Conservation (phyloP, 2,797 vertebrate genomes). For the Gobionotothen gibberifrons region DNA sequence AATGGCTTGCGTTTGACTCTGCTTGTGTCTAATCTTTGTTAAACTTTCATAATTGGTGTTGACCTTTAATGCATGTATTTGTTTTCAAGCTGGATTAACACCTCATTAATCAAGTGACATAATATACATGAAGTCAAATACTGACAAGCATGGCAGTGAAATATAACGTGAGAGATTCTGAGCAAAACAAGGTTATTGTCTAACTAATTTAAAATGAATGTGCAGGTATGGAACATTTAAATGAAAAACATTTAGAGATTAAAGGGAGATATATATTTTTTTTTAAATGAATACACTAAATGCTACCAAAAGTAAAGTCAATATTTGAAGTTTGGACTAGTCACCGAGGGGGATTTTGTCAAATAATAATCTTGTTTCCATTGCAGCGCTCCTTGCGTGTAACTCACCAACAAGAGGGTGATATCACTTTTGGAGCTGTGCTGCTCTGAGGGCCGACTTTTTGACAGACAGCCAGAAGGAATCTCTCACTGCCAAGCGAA, state of each 20-base stretch:
- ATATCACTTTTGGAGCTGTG: conserved; percentile 72
- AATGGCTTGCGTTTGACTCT: background rate
- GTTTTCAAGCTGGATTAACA: conserved; percentile 8
- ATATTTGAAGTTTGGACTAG: background rate
- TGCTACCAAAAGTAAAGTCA: background rate
- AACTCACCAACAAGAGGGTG: conserved; percentile 56
- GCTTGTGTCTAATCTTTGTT: background rate
- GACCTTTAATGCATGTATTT: conserved; percentile 13
- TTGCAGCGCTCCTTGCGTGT: conserved; percentile 24
- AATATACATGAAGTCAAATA: conserved; percentile 23
- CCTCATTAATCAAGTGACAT: background rate
- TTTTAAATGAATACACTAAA: background rate
- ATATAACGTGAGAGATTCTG: conserved; percentile 20
- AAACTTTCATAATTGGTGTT: background rate
- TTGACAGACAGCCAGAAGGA: conserved; percentile 70
- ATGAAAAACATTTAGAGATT: background rate
- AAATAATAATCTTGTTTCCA: conserved; percentile 44
- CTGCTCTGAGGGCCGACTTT: conserved; percentile 56
- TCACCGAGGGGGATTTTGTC: conserved; percentile 7
- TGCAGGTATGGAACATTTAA: background rate
- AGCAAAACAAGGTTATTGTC: conserved; percentile 25
- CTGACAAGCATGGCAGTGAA: conserved; percentile 23
- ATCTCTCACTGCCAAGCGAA: conserved; percentile 76
- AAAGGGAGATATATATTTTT: background rate
- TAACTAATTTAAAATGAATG: background rate